Conservation (phyloP, 2,888 invertebrate genomes). For the Drosophila mimetica region DNA sequence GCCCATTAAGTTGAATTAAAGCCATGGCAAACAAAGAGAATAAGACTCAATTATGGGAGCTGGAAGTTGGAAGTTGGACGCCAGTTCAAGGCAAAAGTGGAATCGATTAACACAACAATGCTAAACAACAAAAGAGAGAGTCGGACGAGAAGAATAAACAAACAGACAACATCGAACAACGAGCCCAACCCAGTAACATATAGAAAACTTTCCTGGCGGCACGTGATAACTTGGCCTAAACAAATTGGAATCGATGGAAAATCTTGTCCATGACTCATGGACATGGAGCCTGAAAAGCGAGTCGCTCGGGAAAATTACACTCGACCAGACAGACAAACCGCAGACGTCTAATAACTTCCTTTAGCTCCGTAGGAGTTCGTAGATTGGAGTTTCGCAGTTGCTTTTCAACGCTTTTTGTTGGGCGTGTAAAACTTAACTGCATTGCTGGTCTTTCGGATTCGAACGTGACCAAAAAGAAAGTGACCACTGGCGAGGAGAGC, state of each 20-base stretch:
- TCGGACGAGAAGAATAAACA: conserved; percentile 19
- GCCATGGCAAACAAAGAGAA: conserved; percentile 50
- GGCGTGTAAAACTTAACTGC: conserved; percentile 21
- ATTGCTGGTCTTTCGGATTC: conserved; percentile 32
- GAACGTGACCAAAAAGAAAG: conserved; percentile 68
- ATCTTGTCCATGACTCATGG: conserved; percentile 48
- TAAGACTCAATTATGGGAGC: conserved; percentile 45
- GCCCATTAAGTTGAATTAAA: conserved; percentile 58
- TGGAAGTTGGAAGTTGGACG: conserved; percentile 14
- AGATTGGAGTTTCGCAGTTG: conserved; percentile 35
- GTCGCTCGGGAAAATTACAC: conserved; percentile 43
- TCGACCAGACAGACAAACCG: conserved; percentile 63
- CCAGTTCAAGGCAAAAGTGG: conserved; percentile 40
- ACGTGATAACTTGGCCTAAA: conserved; percentile 40
- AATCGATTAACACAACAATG: conserved; percentile 65
- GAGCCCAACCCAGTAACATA: conserved; percentile 50
- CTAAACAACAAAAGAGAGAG: conserved; percentile 59
- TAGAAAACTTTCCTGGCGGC: conserved; percentile 30
- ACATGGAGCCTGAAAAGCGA: conserved; percentile 29
- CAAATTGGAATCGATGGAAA: conserved; percentile 28
- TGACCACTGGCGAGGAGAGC: conserved; percentile 53
- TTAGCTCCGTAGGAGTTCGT: conserved; percentile 3
- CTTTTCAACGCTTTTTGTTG: conserved; percentile 7
- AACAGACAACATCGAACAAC: not conserved
- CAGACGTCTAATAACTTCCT: conserved; percentile 75